Base-by-base conservation (phyloP, 2,888 invertebrate genomes). In the Sicus ferrugineus region DNA sequence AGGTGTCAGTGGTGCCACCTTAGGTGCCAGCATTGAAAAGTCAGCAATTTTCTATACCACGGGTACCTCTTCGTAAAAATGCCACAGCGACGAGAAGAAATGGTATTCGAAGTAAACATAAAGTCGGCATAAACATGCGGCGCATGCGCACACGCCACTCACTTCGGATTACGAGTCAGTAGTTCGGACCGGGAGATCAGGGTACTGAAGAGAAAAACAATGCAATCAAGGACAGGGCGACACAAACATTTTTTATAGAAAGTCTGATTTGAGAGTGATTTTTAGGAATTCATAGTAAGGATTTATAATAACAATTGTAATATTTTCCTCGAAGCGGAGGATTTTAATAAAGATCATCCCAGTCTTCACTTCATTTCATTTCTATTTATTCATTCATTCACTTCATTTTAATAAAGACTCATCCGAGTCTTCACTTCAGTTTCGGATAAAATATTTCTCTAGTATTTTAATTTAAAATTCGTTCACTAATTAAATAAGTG, bases 71-170 rank as follows among this genome's bases (percentile, higher is more conserved):
- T 63, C 46, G 28, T 63, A 48, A 63, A 48, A 26, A 7, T 26
- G 46, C 23, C 23, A 11, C 26, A 23, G 42, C 16, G 42, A 42
- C 11, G 28, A 62, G 31, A 16, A 16, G 11, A 50, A 48, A 7
- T 28, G 28, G 5, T 26, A 9, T 16, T 28, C 28, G 26, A 58
- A 7, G n/a, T 19, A n/a, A 19, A 21, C 21, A 30, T 26, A 30
- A 28, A 56, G 16, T 56, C 4, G 2, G n/a, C 9, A 46, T 19
- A 11, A 52, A 6, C 38, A 23, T 42, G 65, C 66, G 38, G 63
- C 71, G 50, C 71, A 74, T 67, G 74, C 70, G 72, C 73, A 70
- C 72, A 73, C 67, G 73, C 72, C 70, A 74, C 50, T 73, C 72
- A 70, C 26, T 26, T 26, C n/a, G 42, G 58, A 56, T 46, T 46